phyloP scores from a whole-genome alignment of 1,140 invertebrate species.

The Atopsyche davidsoni region DNA sequence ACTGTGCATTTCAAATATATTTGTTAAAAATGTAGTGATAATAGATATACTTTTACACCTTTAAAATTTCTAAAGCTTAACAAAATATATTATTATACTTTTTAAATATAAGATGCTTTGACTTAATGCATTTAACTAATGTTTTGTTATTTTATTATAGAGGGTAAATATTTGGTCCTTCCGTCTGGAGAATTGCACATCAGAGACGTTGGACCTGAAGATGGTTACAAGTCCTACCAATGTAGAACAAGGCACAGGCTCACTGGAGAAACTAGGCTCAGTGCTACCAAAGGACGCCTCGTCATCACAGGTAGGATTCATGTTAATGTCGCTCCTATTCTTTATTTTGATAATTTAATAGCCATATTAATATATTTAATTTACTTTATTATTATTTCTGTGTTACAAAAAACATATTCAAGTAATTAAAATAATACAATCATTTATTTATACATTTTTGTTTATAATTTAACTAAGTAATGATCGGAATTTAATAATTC shows the following conservation, averaged over 20 bases:
- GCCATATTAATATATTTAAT: not conserved
- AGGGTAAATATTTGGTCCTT: constrained; percentile 88
- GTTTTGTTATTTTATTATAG: constrained; percentile 46
- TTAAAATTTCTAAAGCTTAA: too few species aligned
- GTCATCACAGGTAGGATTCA: constrained; percentile 87
- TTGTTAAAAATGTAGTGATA: too few species aligned
- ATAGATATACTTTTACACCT: too few species aligned
- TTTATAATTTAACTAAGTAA: too few species aligned
- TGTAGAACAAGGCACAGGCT: constrained; percentile 91
- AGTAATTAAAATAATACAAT: too few species aligned
- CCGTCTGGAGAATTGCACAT: constrained; percentile 92
- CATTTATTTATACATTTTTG: too few species aligned
- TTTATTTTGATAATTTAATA: not conserved
- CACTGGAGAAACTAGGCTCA: constrained; percentile 87
- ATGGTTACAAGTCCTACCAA: constrained; percentile 89
- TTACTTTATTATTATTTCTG: constrained; percentile 1
- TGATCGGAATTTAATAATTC: too few species aligned
- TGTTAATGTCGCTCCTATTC: too few species aligned
- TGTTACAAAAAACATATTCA: not conserved
- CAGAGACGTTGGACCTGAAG: constrained; percentile 85
- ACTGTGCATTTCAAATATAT: too few species aligned
- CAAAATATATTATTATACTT: too few species aligned
- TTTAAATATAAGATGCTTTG: too few species aligned
- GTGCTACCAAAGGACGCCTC: constrained; percentile 86
- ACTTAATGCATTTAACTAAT: too few species aligned